phyloP scores from a whole-genome alignment of 2,797 vertebrate species.

The Babyrousa celebensis region DNA sequence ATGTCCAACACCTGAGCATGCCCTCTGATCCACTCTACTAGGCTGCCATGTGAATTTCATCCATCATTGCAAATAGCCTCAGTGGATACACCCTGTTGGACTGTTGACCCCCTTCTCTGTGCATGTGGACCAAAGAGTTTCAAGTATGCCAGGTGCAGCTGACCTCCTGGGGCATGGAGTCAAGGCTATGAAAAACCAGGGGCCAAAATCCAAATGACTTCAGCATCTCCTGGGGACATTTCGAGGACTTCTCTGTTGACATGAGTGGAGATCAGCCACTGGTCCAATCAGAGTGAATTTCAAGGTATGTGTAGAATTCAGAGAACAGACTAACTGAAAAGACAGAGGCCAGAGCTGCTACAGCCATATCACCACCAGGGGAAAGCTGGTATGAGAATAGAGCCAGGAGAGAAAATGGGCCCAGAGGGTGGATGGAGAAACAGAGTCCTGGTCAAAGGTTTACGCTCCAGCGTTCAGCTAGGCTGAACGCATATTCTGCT shows the following conservation, averaged over 20 bases:
- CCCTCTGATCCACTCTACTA: not conserved
- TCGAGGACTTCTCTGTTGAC: not conserved
- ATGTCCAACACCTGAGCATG: not conserved
- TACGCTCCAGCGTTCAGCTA: not conserved
- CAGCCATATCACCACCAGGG: not conserved
- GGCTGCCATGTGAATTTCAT: not conserved
- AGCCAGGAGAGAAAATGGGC: not conserved
- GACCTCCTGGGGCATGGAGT: not conserved
- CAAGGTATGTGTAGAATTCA: not conserved
- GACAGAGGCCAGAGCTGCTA: not conserved
- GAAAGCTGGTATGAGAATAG: not conserved
- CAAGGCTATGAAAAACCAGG: not conserved
- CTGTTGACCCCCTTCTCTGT: not conserved
- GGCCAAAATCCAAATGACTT: not conserved
- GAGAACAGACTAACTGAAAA: not conserved
- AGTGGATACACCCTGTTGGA: not conserved
- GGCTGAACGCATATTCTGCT: not conserved
- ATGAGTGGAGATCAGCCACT: not conserved
- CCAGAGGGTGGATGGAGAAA: not conserved
- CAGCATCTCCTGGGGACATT: not conserved
- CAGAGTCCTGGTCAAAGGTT: not conserved
- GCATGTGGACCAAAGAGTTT: not conserved
- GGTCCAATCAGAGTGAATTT: not conserved
- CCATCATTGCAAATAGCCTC: not conserved
- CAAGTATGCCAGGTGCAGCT: not conserved